Conservation (phyloP, 2,113 vertebrate species). For the Calyptommatus sinebrachiatus region DNA sequence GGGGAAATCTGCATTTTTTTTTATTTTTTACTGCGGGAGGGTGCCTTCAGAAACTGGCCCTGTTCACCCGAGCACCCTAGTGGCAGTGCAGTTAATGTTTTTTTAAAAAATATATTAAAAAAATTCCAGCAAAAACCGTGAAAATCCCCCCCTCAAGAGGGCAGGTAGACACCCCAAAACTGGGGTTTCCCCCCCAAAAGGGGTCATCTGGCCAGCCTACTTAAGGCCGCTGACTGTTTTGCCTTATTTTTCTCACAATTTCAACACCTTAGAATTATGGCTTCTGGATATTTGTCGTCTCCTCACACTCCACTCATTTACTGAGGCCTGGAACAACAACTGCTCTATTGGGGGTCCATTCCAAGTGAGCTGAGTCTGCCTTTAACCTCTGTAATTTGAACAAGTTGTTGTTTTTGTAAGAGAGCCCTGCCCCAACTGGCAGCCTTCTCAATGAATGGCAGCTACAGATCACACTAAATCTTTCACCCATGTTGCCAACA, state of each 20-base stretch:
- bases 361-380: background rate
- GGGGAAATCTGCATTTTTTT: no score
- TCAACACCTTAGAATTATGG: background rate
- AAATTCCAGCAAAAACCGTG: no score
- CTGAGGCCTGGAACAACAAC: background rate
- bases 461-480: conserved; percentile 27
- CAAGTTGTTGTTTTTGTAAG: conserved; percentile 47
- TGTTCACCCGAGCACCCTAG: no score
- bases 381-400: conserved; percentile 21
- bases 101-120: no score
- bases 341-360: background rate
- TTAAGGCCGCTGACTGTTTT: background rate
- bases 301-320: background rate
- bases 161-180: no score
- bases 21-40: no score
- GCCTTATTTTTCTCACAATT: background rate
- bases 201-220: no score
- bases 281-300: background rate
- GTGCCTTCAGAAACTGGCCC: no score
- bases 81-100: no score
- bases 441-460: conserved; percentile 36
- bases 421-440: conserved; percentile 30
- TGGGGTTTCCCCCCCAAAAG: no score
- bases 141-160: no score
- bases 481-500: conserved; percentile 19